Conservation (phyloP, 2,797 vertebrate genomes). For the Clarias platycephalus region DNA sequence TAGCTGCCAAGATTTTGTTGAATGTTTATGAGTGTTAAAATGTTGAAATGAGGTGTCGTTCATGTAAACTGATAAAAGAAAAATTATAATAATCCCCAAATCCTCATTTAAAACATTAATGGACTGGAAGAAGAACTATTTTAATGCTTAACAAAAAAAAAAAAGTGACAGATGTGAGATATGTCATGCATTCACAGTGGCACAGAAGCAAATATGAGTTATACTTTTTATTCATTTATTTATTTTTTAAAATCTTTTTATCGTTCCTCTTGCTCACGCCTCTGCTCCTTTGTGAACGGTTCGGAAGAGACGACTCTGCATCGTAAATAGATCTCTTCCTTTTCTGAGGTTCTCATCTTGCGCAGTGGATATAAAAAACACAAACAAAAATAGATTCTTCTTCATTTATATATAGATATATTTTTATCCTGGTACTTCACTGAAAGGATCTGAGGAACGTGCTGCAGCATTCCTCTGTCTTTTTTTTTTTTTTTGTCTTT, state of each 20-base stretch:
- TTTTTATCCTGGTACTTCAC: constrained; percentile 49
- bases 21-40: background rate
- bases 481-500: constrained; percentile 55
- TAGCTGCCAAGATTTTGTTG: background rate
- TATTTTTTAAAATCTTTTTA: background rate
- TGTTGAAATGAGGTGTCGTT: background rate
- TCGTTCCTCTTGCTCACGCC: background rate
- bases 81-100: too few relatives aligned
- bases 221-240: background rate
- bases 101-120: background rate
- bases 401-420: constrained; percentile 53
- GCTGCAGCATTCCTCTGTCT: constrained; percentile 5
- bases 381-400: constrained; percentile 72
- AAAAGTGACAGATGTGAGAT: constrained; percentile 45
- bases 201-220: constrained; percentile 52
- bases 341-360: constrained; percentile 56
- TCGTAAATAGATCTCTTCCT: constrained; percentile 26
- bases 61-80: background rate
- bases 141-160: background rate
- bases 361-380: constrained; percentile 64
- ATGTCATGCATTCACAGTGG: constrained; percentile 70
- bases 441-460: constrained; percentile 63
- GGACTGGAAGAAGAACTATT: background rate
- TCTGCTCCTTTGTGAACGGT: constrained; percentile 42
- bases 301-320: constrained; percentile 35